Evolutionary conservation across 2,113 vertebrate species (phyloP).

Genomic region (Sturnus vulgaris): DNA sequence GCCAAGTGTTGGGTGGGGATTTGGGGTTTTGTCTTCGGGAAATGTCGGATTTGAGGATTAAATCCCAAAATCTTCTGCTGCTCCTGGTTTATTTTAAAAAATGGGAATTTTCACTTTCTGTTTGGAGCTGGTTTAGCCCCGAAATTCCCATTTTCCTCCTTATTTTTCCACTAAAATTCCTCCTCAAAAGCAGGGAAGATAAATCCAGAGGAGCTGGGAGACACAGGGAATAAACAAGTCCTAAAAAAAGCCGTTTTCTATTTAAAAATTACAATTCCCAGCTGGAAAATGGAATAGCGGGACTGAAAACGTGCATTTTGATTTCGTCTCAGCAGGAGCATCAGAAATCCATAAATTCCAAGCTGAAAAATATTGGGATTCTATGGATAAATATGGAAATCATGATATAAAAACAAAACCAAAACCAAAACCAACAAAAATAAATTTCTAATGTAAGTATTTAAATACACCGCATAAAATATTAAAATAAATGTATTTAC

Average conservation of each 20-base stretch:
- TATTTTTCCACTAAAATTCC: not conserved
- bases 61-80: not conserved
- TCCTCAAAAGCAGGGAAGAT: not conserved
- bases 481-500: not conserved
- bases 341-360: not conserved
- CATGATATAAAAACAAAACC: accelerated
- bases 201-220: not conserved
- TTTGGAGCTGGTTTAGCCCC: not conserved
- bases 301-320: accelerated
- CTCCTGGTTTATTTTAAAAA: not conserved
- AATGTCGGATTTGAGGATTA: not conserved
- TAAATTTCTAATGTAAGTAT: no score
- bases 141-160: not conserved
- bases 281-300: accelerated
- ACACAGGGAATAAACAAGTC: accelerated
- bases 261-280: not conserved
- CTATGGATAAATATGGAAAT: not conserved
- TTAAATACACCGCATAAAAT: not conserved
- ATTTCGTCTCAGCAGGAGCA: accelerated
- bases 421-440: not conserved
- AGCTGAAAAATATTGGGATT: not conserved
- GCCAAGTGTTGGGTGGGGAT: not conserved
- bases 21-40: accelerated
- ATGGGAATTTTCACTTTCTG: not conserved
- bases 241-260: not conserved